Conservation (phyloP, 2,797 vertebrate genomes). For the Emydoidea blandingii region DNA sequence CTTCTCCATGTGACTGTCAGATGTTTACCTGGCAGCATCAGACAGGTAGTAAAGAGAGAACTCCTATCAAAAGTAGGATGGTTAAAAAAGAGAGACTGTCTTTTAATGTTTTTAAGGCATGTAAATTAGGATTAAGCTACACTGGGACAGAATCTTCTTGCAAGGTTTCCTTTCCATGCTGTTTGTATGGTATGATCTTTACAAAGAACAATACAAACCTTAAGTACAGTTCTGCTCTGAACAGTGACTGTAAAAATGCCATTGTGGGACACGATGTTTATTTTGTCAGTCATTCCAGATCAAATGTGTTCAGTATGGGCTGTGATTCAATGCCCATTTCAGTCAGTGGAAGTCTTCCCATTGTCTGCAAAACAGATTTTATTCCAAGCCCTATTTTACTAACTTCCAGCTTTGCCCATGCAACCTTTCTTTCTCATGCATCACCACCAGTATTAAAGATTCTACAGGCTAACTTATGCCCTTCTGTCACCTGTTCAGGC, state of each 20-base stretch:
- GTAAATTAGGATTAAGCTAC: constrained; percentile 28
- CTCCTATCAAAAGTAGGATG: constrained; percentile 27
- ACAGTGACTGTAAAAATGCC: neutral
- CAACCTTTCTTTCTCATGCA: neutral
- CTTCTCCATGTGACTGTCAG: constrained; percentile 19
- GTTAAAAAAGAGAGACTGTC: neutral
- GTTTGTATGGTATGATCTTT: neutral
- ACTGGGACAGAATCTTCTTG: neutral
- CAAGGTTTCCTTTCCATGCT: neutral
- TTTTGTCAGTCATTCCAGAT: neutral
- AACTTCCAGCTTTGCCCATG: neutral
- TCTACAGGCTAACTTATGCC: neutral
- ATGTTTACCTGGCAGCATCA: constrained; percentile 52
- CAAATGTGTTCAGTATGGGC: neutral
- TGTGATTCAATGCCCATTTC: neutral
- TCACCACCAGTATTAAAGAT: neutral
- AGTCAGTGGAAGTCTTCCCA: neutral
- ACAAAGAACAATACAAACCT: neutral
- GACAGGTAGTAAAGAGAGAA: neutral
- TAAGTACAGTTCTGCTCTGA: neutral
- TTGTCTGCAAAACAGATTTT: neutral
- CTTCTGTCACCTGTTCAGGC: neutral
- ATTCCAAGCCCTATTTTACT: neutral
- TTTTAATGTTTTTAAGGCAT: constrained; percentile 35
- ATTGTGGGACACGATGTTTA: neutral